phyloP scores from a whole-genome alignment of 2,888 invertebrate genomes.

The Odontocolon sp. region DNA sequence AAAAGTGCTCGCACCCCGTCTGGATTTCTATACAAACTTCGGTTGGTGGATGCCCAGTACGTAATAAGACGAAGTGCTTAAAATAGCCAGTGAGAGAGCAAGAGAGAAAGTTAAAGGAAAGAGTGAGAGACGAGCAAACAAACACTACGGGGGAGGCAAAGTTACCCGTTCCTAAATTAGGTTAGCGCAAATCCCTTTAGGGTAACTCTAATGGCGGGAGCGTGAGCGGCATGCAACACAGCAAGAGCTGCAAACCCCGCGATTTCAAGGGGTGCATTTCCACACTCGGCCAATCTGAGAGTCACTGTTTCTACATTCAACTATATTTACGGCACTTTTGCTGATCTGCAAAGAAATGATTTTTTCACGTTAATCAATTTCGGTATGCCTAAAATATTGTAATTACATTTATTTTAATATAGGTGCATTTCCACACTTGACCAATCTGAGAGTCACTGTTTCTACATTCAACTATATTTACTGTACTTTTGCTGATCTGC shows the following conservation, averaged over 20 bases:
- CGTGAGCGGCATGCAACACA: slow-evolving; percentile 72
- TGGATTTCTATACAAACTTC: slow-evolving; percentile 4
- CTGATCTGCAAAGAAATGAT: neutral
- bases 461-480: neutral
- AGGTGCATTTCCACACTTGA: no score
- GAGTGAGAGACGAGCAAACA: slow-evolving; percentile 67
- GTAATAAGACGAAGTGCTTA: slow-evolving; percentile 56
- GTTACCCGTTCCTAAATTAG: slow-evolving; percentile 78
- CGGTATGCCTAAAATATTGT: no score
- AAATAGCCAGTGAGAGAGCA: slow-evolving; percentile 30
- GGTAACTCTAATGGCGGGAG: slow-evolving; percentile 78
- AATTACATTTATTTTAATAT: no score
- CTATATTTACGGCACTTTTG: neutral
- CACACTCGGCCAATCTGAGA: neutral
- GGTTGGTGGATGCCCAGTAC: slow-evolving; percentile 14
- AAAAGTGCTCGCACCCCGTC: slow-evolving; percentile 11
- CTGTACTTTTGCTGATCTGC: neutral
- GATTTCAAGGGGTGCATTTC: slow-evolving; percentile 36
- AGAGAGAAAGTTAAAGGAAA: neutral
- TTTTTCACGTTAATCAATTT: no score
- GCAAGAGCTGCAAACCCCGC: slow-evolving; percentile 43
- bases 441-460: neutral
- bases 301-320: neutral
- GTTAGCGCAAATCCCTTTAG: slow-evolving; percentile 79
- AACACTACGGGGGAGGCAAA: slow-evolving; percentile 73